Base-by-base conservation (phyloP, 2,113 vertebrate genomes). In the Psammodynastes pulverulentus region DNA sequence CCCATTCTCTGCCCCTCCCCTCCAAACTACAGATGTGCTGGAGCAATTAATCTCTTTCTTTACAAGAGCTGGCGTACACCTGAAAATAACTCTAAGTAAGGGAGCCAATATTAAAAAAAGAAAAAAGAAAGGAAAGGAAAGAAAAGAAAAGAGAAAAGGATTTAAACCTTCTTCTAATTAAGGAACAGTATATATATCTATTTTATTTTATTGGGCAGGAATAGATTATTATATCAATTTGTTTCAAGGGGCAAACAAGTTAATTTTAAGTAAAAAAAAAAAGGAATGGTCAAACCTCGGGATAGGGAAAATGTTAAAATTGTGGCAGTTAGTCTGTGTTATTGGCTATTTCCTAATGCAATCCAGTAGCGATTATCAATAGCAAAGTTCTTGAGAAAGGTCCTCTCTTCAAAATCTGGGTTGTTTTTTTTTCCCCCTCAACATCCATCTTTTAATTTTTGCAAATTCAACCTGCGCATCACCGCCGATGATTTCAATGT, bases 11-110 rank as follows among this genome's bases (percentile, higher is more conserved):
- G 5, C 67, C 2, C 43, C 56, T 5, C 0, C 94, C 93, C 12
- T 67, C 62, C 62, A 67, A 67, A 90, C 90, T 1, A 29, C 92
- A 58, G 94, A 62, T 92, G 91, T 79, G 0, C 45, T 1, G 5
- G 34, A 94, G 93, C 94, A 92, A 91, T 26, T 94, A 94, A 94
- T 84, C 95, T 93, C 85, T 67, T 96, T 95, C 96, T 94, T 93
- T 88, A 90, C 90, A 86, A 95, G 94, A 3, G 90, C 26, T 94
- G 88, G 84, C 19, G 53, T 7, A 0, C 58, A 93, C 9, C 89
- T 0, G 87, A 93, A 84, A 89, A 92, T 56, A 92, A 93, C 92
- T 43, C 6, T 85, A 0, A 89, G 9, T 85, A 84, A 85, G 90
- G 85, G 15, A 94, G 34, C 8, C 1, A 54, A 72, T 4, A 7